Evolutionary conservation across 2,797 vertebrate species (phyloP).

Genomic region (Miichthys miiuy): DNA sequence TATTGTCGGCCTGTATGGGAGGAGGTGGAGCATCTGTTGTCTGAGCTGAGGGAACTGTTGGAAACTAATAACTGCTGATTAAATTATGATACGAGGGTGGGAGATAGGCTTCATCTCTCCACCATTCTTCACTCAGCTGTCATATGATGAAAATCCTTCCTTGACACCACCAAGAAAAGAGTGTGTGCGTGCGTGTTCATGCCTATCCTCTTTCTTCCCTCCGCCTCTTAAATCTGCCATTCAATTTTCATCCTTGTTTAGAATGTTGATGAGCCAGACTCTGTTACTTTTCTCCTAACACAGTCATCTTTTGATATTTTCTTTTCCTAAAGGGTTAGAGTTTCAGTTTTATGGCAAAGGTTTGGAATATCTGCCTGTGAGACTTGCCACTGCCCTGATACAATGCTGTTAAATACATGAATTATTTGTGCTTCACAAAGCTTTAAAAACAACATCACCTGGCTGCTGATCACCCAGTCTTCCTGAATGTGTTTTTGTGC

Average conservation of each 20-base stretch:
- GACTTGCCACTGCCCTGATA: no score
- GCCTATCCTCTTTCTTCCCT: neutral
- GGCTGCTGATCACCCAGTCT: no score
- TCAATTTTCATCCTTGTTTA: slow-evolving; percentile 27
- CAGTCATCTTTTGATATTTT: neutral
- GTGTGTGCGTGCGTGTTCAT: neutral
- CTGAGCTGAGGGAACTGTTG: slow-evolving; percentile 16
- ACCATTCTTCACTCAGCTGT: slow-evolving; percentile 11
- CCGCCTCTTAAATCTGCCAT: slow-evolving; percentile 11
- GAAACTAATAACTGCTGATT: slow-evolving; percentile 52
- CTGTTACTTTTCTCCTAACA: neutral
- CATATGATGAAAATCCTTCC: slow-evolving; percentile 12
- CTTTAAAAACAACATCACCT: no score
- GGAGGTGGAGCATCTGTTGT: slow-evolving; percentile 24
- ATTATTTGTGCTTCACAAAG: no score
- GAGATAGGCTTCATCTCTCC: slow-evolving; percentile 16
- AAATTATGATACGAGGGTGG: slow-evolving; percentile 22
- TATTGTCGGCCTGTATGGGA: slow-evolving; percentile 10
- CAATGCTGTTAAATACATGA: no score
- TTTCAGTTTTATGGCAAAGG: neutral
- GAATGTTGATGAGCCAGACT: slow-evolving; percentile 4
- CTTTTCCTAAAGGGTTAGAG: neutral
- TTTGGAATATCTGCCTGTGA: neutral
- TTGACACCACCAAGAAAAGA: neutral
- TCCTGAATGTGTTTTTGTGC: no score